A percentile compares a stretch with the other conserved stretches of the same genome.
Conservation (phyloP, 2,113 vertebrate species). For the Dicentrarchus labrax region DNA sequence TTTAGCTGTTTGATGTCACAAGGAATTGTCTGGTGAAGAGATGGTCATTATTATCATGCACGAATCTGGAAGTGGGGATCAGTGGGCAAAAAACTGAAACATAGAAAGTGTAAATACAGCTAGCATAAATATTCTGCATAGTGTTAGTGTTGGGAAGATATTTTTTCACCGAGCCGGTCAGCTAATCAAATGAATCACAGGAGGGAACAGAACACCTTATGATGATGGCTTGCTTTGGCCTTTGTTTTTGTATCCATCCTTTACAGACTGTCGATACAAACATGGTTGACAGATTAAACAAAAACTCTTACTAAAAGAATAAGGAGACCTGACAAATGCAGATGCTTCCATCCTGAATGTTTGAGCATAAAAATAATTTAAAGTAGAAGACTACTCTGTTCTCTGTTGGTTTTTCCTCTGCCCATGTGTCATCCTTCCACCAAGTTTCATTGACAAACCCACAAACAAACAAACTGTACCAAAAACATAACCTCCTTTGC, state of each 20-base stretch:
- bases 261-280: not conserved
- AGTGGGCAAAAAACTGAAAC: not conserved
- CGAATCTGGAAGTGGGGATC: not conserved
- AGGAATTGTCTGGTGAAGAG: not conserved
- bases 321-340: not conserved
- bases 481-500: too few relatives aligned
- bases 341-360: not conserved
- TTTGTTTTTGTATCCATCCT: too few relatives aligned
- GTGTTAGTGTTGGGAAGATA: not conserved
- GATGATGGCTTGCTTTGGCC: not conserved
- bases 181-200: not conserved
- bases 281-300: too few relatives aligned
- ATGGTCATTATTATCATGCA: constrained; percentile 12
- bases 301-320: too few relatives aligned
- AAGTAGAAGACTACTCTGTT: too few relatives aligned
- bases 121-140: too few relatives aligned
- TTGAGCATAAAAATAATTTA: too few relatives aligned
- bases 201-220: not conserved
- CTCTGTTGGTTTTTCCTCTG: too few relatives aligned
- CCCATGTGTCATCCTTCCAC: too few relatives aligned
- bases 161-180: not conserved
- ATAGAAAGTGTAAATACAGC: not conserved
- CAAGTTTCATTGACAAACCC: too few relatives aligned
- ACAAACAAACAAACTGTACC: too few relatives aligned
- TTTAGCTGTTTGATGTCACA: constrained; percentile 8